Base-by-base conservation (phyloP, 1,140 invertebrate species). In the Trichoplusia ni region DNA sequence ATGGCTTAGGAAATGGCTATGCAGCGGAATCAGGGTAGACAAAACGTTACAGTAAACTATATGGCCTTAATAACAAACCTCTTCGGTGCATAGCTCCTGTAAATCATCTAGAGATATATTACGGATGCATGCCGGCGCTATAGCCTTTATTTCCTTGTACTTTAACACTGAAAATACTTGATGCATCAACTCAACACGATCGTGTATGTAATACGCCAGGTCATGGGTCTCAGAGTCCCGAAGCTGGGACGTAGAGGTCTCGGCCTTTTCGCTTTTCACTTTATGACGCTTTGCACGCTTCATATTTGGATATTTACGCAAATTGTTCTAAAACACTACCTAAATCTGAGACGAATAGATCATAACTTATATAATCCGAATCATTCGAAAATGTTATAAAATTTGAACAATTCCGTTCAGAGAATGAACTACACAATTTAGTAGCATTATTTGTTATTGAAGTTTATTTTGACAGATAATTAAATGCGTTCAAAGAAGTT, bases 121-220 rank as follows among this genome's bases (percentile, higher is more conserved):
- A 60, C 91, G 89, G 7, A 94, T 88, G 62, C 92, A 93, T 18
- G 92, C 91, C 0, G 93, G 93, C 1, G 93, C 92, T 79, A 94
- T 91, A 4, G 91, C 87, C 68, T 92, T 90, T 4, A 94, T 87
- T 42, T 94, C 93, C 68, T 93, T 93, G 0, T 90, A 87, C 75
- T 93, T 94, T 0, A 94, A 78, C 0, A 92, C 90, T 16, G 91
- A 92, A 76, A 94, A 93, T 6, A 94, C 92, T 82, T 94, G 92
- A 53, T 93, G 92, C 81, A 94, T 93, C 37, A 94, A 71, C 70
- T 93, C 93, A 0, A 94, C 90, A 33, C 93, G 80, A 68, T 94
- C 93, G 44, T 93, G 92, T 2, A 93, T 90, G 63, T 93, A 94
- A 69, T 93, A 92, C 0, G 92, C 91, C 54, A 94, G 72, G 64